Percentiles rank a stretch among this genome's conserved stretches.
Conservation (phyloP, 2,113 vertebrate species). For the Pluvianellus socialis region DNA sequence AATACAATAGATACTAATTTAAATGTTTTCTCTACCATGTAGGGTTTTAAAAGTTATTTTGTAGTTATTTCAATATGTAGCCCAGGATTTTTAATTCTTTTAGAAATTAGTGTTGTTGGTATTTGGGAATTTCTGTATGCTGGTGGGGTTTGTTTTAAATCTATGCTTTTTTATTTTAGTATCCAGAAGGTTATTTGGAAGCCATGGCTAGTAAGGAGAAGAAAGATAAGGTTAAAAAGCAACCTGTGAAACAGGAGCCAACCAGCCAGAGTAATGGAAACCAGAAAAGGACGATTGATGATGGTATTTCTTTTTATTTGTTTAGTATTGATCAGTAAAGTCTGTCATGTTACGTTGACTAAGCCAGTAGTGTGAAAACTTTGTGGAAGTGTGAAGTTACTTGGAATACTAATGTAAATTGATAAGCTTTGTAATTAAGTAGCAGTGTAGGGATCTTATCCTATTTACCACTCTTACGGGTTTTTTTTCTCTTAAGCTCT, state of each 20-base stretch:
- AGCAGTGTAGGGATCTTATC: background rate
- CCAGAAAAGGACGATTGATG: constrained; percentile 80
- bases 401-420: background rate
- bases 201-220: constrained; percentile 96
- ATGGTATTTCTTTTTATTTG: constrained; percentile 73
- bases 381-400: background rate
- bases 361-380: background rate
- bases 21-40: background rate
- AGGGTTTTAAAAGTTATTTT: background rate
- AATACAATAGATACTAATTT: background rate
- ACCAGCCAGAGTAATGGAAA: constrained; percentile 82
- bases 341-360: background rate
- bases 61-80: background rate
- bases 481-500: background rate
- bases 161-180: constrained; percentile 74
- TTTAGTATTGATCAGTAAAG: background rate
- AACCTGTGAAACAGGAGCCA: constrained; percentile 74
- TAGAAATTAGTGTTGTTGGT: background rate
- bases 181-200: constrained; percentile 93
- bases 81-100: background rate
- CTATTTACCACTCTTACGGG: background rate
- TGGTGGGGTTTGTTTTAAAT: background rate
- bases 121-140: background rate
- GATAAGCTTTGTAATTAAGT: background rate
- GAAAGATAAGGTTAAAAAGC: constrained; percentile 85